phyloP scores from a whole-genome alignment of 2,888 invertebrate species.

The Dynastes tityus region DNA sequence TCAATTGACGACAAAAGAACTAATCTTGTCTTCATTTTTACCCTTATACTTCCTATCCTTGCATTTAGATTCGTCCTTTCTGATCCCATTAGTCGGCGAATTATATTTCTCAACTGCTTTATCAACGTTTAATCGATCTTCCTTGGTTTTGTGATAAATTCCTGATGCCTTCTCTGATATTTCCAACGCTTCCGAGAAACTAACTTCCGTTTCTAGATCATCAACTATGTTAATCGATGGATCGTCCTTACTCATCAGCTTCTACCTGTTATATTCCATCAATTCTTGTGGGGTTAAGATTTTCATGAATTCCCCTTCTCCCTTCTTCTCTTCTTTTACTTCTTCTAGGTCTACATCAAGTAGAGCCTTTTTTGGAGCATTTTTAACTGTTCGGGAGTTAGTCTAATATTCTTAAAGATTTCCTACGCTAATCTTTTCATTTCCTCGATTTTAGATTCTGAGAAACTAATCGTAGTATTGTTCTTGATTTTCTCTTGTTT shows the following conservation, averaged over 20 bases:
- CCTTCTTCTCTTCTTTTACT: slow-evolving; percentile 63
- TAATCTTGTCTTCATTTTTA: slow-evolving; percentile 55
- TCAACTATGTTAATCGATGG: slow-evolving; percentile 73
- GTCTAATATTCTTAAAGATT: slow-evolving; percentile 73
- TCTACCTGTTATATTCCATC: slow-evolving; percentile 64
- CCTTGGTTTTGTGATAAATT: slow-evolving; percentile 66
- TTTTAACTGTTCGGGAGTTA: slow-evolving; percentile 52
- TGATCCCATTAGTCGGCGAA: slow-evolving; percentile 52
- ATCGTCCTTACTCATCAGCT: slow-evolving; percentile 63
- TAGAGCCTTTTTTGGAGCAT: slow-evolving; percentile 57
- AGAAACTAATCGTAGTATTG: slow-evolving; percentile 63
- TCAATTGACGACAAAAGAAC: slow-evolving; percentile 72
- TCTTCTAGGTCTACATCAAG: slow-evolving; percentile 63
- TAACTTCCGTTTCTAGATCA: slow-evolving; percentile 72
- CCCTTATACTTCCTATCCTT: slow-evolving; percentile 53
- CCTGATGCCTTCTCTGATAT: slow-evolving; percentile 73
- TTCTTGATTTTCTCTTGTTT: slow-evolving; percentile 47
- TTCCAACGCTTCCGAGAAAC: slow-evolving; percentile 74
- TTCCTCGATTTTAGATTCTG: slow-evolving; percentile 74
- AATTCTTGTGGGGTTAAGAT: slow-evolving; percentile 66
- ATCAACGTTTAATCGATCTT: slow-evolving; percentile 55
- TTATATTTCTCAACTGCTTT: slow-evolving; percentile 51
- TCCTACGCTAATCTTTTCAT: slow-evolving; percentile 77
- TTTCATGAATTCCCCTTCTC: slow-evolving; percentile 71
- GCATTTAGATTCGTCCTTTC: slow-evolving; percentile 43